Evolutionary conservation across 2,113 vertebrate species (phyloP).

Genomic region (Pungitius pungitius): DNA sequence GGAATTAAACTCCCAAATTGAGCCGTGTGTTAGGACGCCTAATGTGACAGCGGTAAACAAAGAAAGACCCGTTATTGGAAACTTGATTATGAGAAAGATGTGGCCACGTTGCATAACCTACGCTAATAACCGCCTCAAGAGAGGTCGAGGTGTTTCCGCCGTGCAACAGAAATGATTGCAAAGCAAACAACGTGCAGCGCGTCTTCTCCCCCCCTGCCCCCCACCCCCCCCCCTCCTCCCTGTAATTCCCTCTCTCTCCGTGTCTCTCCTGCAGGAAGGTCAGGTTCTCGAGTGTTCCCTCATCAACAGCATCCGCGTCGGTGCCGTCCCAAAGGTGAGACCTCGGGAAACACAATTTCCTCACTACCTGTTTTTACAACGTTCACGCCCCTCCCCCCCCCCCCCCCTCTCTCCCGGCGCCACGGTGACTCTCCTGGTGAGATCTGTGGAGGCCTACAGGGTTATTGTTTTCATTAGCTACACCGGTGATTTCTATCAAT

Average conservation of each 20-base stretch:
- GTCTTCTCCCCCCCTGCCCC: neutral
- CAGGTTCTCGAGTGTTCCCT: conserved; percentile 97
- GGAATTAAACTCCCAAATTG: neutral
- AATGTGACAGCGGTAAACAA: neutral
- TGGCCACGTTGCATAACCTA: neutral
- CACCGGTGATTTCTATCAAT: neutral
- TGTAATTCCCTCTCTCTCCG: neutral
- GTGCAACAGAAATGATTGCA: neutral
- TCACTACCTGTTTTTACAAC: conserved; percentile 20
- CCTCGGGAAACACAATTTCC: conserved; percentile 29
- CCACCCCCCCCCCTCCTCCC: neutral
- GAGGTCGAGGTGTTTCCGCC: neutral
- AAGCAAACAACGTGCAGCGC: conserved; percentile 3
- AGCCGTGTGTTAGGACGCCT: neutral
- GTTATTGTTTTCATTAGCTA: conserved; percentile 30
- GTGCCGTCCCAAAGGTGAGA: conserved; percentile 91
- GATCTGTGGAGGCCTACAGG: conserved; percentile 7
- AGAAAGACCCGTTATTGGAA: neutral
- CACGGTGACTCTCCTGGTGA: conserved; percentile 3
- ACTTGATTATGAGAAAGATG: neutral
- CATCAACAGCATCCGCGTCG: conserved; percentile 95
- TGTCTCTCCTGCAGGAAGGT: conserved; percentile 84
- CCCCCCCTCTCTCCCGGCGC: neutral
- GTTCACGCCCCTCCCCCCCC: neutral
- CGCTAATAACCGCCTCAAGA: neutral